Base-by-base conservation (phyloP, 2,797 vertebrate genomes). In the Borostomias antarcticus region DNA sequence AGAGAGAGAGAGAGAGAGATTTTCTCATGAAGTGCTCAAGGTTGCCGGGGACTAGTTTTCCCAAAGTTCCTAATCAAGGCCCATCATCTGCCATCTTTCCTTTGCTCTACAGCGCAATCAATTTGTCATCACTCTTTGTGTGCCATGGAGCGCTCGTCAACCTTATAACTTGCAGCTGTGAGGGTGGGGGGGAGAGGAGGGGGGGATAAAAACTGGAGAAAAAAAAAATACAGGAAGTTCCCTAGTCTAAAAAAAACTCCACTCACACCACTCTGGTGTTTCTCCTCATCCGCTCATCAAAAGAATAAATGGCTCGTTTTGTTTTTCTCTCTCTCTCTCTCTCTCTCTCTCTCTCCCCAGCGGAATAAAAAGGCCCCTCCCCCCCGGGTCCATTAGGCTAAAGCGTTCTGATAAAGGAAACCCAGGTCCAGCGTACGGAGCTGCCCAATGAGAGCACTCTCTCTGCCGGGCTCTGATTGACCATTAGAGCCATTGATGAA, bases 401-500 rank as follows among this genome's bases (percentile, higher is more conserved):
- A 96, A 93, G 93, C 94, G 93, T 95, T 96, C 94, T 94, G 94
- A 96, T 96, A 95, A 93, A 95, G 94, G 92, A 91, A 93, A 93
- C 91, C 94, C 90, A 84, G 91, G 90, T 89, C 91, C 90, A 89
- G 91, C 86, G 86, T 91, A 92, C 88, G 90, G 86, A 89, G 66
- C 87, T 86, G 86, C 90, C 92, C 91, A 93, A 93, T 91, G 92
- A 92, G 92, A 94, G 92, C 93, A 90, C 92, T 94, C 93, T 89
- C 84, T 91, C 92, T 94, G 94, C 93, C 93, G 95, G 95, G 92
- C 94, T 96, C 93, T 95, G 96, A 98, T 97, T 98, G 96, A 97
- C 96, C 95, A 99, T 99, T 98, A 98, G 84, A 94, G 93, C 95
- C 95, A 96, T 94, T 98, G 97, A 99, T 98, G 94, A 98, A 98